phyloP scores from a whole-genome alignment of 2,888 invertebrate species.

The Andrena flavipes region DNA sequence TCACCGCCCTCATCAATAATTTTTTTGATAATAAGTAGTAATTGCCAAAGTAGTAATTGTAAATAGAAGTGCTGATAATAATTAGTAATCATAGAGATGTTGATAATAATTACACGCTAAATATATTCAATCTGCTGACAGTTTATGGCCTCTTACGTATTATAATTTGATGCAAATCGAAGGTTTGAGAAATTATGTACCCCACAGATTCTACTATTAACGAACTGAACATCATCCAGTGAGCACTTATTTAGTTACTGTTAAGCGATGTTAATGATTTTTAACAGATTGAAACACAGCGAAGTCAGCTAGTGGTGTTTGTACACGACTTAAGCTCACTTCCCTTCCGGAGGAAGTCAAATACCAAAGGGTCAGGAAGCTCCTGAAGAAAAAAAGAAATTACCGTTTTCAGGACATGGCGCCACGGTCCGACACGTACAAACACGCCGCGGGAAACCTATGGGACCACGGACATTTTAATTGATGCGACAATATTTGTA shows the following conservation, averaged over 20 bases:
- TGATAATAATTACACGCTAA: too few relatives aligned
- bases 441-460: constrained; percentile 31
- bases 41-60: too few relatives aligned
- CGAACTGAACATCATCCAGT: not conserved
- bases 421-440: constrained; percentile 36
- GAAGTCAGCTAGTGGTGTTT: constrained; percentile 9
- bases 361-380: constrained; percentile 22
- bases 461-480: constrained; percentile 71
- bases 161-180: too few relatives aligned
- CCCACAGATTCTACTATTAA: too few relatives aligned
- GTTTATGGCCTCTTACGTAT: too few relatives aligned
- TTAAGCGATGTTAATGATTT: not conserved
- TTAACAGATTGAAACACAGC: not conserved
- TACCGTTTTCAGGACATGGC: constrained; percentile 47
- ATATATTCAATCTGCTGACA: too few relatives aligned
- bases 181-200: too few relatives aligned
- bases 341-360: constrained; percentile 42
- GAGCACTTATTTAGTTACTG: not conserved
- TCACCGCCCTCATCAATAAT: too few relatives aligned
- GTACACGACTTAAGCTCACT: constrained; percentile 20
- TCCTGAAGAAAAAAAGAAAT: constrained; percentile 45
- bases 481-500: constrained; percentile 83
- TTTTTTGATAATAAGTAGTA: too few relatives aligned
- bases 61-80: too few relatives aligned
- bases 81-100: too few relatives aligned